Evolutionary conservation across 35 echinoderm and acorn worm genomes (phyloP).

Genomic region (Patiria miniata): DNA sequence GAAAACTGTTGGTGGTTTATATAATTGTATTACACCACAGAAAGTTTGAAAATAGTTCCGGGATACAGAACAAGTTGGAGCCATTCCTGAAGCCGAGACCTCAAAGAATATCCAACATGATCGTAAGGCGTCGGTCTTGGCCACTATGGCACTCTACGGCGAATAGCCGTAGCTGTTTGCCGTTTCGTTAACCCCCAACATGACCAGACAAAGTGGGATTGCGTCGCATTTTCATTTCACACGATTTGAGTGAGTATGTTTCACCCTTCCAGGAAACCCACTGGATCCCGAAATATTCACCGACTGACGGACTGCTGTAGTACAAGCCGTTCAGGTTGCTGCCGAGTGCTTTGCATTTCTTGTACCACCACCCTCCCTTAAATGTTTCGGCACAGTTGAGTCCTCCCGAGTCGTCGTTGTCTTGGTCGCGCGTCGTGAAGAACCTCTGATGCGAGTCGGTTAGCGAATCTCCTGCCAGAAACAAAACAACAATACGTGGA

Average conservation of each 20-base stretch:
- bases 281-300: background rate
- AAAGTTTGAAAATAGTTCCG: too few relatives aligned
- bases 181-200: too few relatives aligned
- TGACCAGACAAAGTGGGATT: background rate
- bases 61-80: too few relatives aligned
- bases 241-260: background rate
- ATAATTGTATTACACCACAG: too few relatives aligned
- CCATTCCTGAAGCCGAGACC: too few relatives aligned
- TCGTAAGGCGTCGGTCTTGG: too few relatives aligned
- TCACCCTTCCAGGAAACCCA: background rate
- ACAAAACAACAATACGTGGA: background rate
- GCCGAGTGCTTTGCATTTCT: background rate
- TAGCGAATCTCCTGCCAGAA: background rate
- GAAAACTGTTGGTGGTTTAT: too few relatives aligned
- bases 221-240: conserved; percentile 6
- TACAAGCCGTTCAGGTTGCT: conserved; percentile 1
- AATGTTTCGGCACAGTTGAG: background rate
- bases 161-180: too few relatives aligned
- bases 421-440: background rate
- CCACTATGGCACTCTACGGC: too few relatives aligned
- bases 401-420: background rate
- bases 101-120: too few relatives aligned
- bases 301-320: background rate
- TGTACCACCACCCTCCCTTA: background rate
- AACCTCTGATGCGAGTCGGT: background rate